Evolutionary conservation across 2,888 invertebrate species (phyloP), one percentile per base, ranked within the genome.

Genomic region (Phyllotreta striolata): DNA sequence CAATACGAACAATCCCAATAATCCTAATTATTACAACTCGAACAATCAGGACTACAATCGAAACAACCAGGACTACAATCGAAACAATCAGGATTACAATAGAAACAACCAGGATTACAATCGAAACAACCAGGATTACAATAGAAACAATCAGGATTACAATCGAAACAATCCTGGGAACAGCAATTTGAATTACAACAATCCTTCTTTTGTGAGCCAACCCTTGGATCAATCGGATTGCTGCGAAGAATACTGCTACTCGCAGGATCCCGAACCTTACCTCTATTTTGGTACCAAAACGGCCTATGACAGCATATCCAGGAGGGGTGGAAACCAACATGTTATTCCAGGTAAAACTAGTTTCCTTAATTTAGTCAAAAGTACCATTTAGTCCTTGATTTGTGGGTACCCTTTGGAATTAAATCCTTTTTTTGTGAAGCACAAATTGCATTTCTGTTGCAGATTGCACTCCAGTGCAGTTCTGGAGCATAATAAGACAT

Each of bases 201-300:
- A 24, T 4, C 24, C 24, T 24, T 24, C 24, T 4, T 24, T 24
- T 24, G 24, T 24, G 24, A 24, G 24, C 24, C 57, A 65, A 57
- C 55, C 61, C 47, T 41, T 59, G 37, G 68, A 66, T 37, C 58
- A 68, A 40, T 72, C 69, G 1, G 80, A 81, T 13, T 83, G 85
- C 73, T 81, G 82, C 59, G 86, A 87, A 70, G 87, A 85, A 12
- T 83, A 82, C 71, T 91, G 91, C 75, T 86, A 87, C 66, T 82
- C 84, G 0, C 80, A 81, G 0, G 87, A 89, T 64, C 83, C 85
- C 14, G 83, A 88, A 62, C 90, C 90, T 0, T 90, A 90, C 74
- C 77, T 89, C 10, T 84, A 87, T 57, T 91, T 91, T 76, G 89
- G 86, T 7, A 87, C 90, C 4, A 92, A 91, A 82, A 92, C 93